Evolutionary conservation across 2,797 vertebrate genomes (phyloP), one percentile per base, ranked within the genome.

Genomic region (Meriones psammophilus): DNA sequence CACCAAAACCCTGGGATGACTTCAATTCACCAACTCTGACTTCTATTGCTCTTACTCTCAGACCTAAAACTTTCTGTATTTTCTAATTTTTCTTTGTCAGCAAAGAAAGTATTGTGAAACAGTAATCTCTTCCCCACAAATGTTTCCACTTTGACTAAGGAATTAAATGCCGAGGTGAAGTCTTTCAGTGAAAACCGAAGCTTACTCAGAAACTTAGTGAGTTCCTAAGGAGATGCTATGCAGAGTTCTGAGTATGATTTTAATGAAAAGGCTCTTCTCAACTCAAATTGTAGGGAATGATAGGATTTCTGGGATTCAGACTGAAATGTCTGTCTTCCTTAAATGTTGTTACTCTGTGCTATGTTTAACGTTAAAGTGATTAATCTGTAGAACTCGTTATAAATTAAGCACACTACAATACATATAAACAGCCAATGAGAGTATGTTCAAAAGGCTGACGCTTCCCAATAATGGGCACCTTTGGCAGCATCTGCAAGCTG

Each of bases 171-270:
- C 9, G 91, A 50, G 1, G 50, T 71, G 33, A 83, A 54, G 12
- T 26, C 13, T 89, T 79, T 33, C 80, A 33, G 46, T 77, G 42
- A 91, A 88, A 89, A 79, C 79, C 26, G 33, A 93, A 77, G 22
- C 50, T 68, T 76, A 68, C 20, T 68, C 66, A 17, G 46, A 86
- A 86, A 33, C 71, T 28, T 20, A 33, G 71, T 36, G 94, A 87
- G 8, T 4, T 39, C 71, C 6, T 17, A 73, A 15, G 15, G 22
- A 20, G 10, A 60, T 89, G 15, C 30, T 74, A 8, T 13, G 18
- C 18, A 36, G 87, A 26, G 89, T 77, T 24, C 79, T 89, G 58
- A 66, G 9, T 33, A 28, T 36, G 24, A n/a, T 10, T 8, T 22
- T 74, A 64, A 42, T 8, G 42, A 94, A 89, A 28, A 80, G 9